Base-by-base conservation (phyloP, 2,797 vertebrate species). In the Vipera latastei region DNA sequence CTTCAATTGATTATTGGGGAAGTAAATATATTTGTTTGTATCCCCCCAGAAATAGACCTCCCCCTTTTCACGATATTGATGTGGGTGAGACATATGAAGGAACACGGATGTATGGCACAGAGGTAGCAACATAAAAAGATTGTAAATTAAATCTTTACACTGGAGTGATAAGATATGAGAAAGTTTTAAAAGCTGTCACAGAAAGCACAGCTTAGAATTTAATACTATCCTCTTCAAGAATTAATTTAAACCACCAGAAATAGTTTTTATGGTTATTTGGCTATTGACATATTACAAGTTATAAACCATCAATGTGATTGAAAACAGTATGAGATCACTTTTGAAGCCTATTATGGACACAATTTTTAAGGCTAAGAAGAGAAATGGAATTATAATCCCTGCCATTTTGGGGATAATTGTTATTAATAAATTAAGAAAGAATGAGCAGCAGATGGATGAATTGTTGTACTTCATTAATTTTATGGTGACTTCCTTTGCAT, bases 351-450 rank as follows among this genome's bases (percentile, higher is more conserved):
- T 94, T 26, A 90, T 90, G 92, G 93, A 92, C 94, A 92, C 89
- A 95, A 96, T 96, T 91, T 97, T 97, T 97, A 97, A 97, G 95
- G 96, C 96, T 96, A 97, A 97, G 96, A 96, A 91, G 94, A 96
- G 95, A 97, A 97, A 96, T 96, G 96, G 96, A 95, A 97, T 97
- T 97, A 97, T 97, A 97, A 94, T 96, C 95, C 94, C 90, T 97
- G 97, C 96, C 95, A 93, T 92, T 97, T 98, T 96, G 92, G 95
- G 14, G 97, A 96, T 97, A 97, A 97, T 97, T 97, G 96, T 98
- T 97, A 98, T 97, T 97, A 98, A 98, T 98, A 98, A 97, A 98
- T 98, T 97, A 97, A 96, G 94, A 95, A 96, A 95, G 94, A 96
- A 96, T 92, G 95, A 94, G 93, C 95, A 97, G 96, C 95, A 95